These are phyloP conservation scores for Merodon equestris DNA, from an alignment of 2,888 invertebrate genomes.

Conservation along the genomic window DNA sequence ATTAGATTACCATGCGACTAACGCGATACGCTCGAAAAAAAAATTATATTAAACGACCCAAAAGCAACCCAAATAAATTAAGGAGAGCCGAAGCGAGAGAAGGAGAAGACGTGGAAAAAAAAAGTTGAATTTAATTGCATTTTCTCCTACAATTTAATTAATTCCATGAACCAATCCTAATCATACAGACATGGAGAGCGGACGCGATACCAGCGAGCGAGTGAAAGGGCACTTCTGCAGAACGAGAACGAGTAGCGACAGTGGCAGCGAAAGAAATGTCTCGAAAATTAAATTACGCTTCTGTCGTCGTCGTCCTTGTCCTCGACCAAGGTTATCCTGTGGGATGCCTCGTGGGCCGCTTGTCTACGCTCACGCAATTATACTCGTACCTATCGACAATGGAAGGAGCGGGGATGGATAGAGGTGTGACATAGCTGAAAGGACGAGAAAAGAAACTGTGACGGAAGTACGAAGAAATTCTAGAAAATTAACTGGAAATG, in stretches of 20 bases:
- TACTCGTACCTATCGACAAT: conserved; percentile 17
- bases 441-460: conserved; percentile 22
- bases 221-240: conserved; percentile 12
- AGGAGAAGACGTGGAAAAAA: conserved; percentile 22
- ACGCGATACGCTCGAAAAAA: background rate
- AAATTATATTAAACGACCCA: background rate
- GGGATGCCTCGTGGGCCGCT: conserved; percentile 39
- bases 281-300: conserved; percentile 62
- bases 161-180: conserved; percentile 60
- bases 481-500: conserved; percentile 68
- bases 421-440: no score
- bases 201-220: background rate
- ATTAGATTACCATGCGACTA: conserved; percentile 55
- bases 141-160: conserved; percentile 64
- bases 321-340: conserved; percentile 48
- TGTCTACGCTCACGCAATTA: conserved; percentile 47
- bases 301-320: conserved; percentile 4
- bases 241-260: background rate
- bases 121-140: conserved; percentile 67
- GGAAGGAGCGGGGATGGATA: conserved; percentile 12
- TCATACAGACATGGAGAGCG: conserved; percentile 20
- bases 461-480: conserved; percentile 61
- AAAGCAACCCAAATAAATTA: conserved; percentile 51
- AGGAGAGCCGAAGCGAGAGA: conserved; percentile 1
- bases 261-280: conserved; percentile 40